A percentile compares a stretch with the other conserved stretches of the same genome.
These are phyloP conservation scores for Scyliorhinus canicula DNA, from an alignment of 2,797 vertebrate species.

Conservation along the genomic window DNA sequence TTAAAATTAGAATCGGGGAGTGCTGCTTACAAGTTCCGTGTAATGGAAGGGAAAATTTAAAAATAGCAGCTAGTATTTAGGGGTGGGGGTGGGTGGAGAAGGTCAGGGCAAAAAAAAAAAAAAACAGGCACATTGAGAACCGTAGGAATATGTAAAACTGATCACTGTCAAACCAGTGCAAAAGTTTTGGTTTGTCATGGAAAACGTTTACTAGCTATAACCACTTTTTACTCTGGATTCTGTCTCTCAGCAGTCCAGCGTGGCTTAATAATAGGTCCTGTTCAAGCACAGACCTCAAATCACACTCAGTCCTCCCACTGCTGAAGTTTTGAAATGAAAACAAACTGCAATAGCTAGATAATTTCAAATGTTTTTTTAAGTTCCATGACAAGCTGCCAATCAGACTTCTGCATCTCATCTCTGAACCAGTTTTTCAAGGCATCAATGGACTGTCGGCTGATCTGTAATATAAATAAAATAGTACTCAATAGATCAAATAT, in stretches of 20 bases:
- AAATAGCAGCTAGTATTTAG: slow-evolving; percentile 66
- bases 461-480: slow-evolving; percentile 60
- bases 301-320: slow-evolving; percentile 45
- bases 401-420: slow-evolving; percentile 91
- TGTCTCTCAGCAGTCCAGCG: slow-evolving; percentile 42
- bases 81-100: slow-evolving; percentile 38
- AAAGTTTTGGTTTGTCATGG: slow-evolving; percentile 93
- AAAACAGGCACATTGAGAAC: slow-evolving; percentile 74
- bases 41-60: slow-evolving; percentile 61
- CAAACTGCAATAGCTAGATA: slow-evolving; percentile 66
- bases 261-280: slow-evolving; percentile 39
- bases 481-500: background rate
- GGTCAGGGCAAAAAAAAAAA: slow-evolving; percentile 48
- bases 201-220: slow-evolving; percentile 70
- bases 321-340: slow-evolving; percentile 34
- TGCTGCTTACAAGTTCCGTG: slow-evolving; percentile 58
- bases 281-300: slow-evolving; percentile 48
- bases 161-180: slow-evolving; percentile 97
- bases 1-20: slow-evolving; percentile 60
- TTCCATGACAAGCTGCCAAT: slow-evolving; percentile 98
- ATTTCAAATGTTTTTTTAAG: slow-evolving; percentile 98
- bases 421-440: slow-evolving; percentile 98
- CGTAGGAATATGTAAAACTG: slow-evolving; percentile 69
- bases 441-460: slow-evolving; percentile 89
- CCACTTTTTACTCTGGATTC: slow-evolving; percentile 53